Evolutionary conservation across 2,113 vertebrate species (phyloP), one percentile per base, ranked within the genome.

Genomic region (Dipodomys ordii): DNA sequence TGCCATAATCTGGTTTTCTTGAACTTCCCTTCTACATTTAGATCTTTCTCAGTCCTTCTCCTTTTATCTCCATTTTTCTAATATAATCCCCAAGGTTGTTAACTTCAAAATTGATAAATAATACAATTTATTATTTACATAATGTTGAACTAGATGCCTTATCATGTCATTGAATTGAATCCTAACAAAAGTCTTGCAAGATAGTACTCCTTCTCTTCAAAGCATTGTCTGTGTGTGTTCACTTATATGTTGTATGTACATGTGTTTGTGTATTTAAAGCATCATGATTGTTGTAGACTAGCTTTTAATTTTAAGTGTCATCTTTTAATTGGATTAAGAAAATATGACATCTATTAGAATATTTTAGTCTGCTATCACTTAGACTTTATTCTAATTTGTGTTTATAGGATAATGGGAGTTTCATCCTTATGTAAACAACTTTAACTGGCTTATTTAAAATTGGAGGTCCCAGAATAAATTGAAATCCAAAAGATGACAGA

Each of bases 361-460:
- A 62, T 67, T 44, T 92, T 87, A 83, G 20, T 25, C 32, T 93
- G 19, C 22, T 91, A 93, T 84, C 46, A 89, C 76, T 92, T 86
- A 76, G 64, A 49, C 49, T 49, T 15, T 65, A 32, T 74, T 90
- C 72, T 92, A 91, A 91, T 94, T 81, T 79, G 53, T 77, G 12
- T 85, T 95, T 92, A 44, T 62, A 82, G 53, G 86, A 87, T 86
- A 96, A 90, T 86, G n/a, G 68, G 15, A 69, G 12, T 90, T 85
- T 85, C 62, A 72, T n/a, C 27, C 72, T 88, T 77, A 89, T 73
- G 23, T 20, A 92, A 74, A 74, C 27, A 94, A 11, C 57, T 69
- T 82, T 74, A 71, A 87, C 62, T 85, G 78, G 25, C 90, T 93
- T 90, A 67, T 88, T 49, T 85, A 57, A 92, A 93, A 87, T 32